These are phyloP conservation scores for Batillaria attramentaria DNA, from an alignment of 1,140 invertebrate species.

Conservation along the genomic window DNA sequence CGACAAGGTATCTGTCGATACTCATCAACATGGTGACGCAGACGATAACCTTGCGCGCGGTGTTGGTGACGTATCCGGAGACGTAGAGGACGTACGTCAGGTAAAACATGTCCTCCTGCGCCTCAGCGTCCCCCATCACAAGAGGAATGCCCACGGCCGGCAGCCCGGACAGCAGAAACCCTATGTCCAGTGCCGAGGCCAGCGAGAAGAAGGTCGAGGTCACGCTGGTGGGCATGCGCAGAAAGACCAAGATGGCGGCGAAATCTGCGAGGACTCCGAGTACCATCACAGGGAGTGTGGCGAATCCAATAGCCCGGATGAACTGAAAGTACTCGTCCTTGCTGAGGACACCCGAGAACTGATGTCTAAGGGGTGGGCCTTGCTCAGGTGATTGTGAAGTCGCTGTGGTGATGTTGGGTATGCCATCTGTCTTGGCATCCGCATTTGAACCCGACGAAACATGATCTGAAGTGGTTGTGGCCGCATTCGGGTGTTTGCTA, in stretches of 20 bases:
- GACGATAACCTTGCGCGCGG: not conserved
- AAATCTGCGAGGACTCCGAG: not conserved
- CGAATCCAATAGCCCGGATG: not conserved
- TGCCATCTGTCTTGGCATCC: not conserved
- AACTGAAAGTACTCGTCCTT: not conserved
- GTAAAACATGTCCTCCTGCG: not conserved
- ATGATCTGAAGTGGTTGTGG: too few species aligned
- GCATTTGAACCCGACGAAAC: not conserved
- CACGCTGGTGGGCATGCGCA: not conserved
- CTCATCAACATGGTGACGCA: slow-evolving; percentile 11
- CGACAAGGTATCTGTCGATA: not conserved
- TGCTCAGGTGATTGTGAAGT: not conserved
- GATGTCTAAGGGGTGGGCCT: not conserved
- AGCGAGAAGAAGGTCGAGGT: not conserved
- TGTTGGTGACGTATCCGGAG: not conserved
- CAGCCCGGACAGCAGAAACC: not conserved
- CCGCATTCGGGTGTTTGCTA: too few species aligned
- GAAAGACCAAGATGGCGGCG: not conserved
- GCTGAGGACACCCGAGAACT: not conserved
- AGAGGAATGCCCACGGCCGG: not conserved
- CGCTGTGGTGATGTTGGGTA: not conserved
- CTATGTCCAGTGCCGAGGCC: not conserved
- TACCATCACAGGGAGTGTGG: not conserved
- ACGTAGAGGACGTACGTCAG: slow-evolving; percentile 3
- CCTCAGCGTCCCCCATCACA: not conserved